Conservation (phyloP, 1,140 invertebrate genomes). For the Lycorma delicatula region DNA sequence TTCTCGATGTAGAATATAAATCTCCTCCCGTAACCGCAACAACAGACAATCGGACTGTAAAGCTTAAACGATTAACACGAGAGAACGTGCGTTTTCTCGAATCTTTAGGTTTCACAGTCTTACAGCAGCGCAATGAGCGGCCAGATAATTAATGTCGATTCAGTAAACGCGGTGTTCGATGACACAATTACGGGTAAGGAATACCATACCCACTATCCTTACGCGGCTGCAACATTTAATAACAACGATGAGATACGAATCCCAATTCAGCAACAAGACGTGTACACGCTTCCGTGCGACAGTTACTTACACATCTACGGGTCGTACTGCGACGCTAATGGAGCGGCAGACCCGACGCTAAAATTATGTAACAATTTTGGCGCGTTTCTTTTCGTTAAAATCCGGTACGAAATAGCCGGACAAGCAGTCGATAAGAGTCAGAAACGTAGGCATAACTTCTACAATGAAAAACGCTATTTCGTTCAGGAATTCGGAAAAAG, state of each 20-base stretch:
- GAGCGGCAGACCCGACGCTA: background rate
- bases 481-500: conserved; percentile 22
- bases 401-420: conserved; percentile 40
- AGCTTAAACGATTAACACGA: conserved; percentile 16
- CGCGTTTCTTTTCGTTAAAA: conserved; percentile 39
- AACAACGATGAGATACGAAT: conserved; percentile 28
- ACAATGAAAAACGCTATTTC: conserved; percentile 37
- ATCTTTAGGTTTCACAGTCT: conserved; percentile 22
- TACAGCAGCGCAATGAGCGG: conserved; percentile 23
- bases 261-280: conserved; percentile 35
- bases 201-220: conserved; percentile 33
- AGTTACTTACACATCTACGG: conserved; percentile 35
- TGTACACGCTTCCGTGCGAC: conserved; percentile 31
- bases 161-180: conserved; percentile 23
- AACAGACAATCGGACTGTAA: too few relatives aligned
- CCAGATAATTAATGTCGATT: conserved; percentile 25
- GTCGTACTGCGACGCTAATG: background rate
- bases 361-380: conserved; percentile 13
- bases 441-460: conserved; percentile 36
- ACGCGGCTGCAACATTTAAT: conserved; percentile 29
- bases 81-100: conserved; percentile 24
- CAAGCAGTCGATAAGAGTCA: conserved; percentile 38
- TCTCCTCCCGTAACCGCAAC: background rate
- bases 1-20: background rate
- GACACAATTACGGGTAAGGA: conserved; percentile 33